phyloP scores from a whole-genome alignment of 64 coral and sea anemone genomes.

The Montipora sp. region DNA sequence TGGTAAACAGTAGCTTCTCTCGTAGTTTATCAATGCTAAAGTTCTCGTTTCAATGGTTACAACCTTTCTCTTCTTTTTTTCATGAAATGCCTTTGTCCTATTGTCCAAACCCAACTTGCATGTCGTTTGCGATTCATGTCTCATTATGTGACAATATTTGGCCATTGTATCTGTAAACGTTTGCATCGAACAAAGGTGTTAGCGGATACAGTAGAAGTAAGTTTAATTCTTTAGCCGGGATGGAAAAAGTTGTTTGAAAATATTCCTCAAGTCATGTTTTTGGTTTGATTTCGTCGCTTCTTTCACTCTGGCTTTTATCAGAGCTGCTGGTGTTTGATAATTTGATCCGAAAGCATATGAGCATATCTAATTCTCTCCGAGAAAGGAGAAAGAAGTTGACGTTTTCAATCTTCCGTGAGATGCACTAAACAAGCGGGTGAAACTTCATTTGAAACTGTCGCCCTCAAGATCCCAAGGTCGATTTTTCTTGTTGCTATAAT shows the following conservation, averaged over 20 bases:
- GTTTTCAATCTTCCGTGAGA: neutral
- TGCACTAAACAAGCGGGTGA: neutral
- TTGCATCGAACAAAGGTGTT: neutral
- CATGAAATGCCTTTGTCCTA: neutral
- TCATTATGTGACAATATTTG: constrained; percentile 23
- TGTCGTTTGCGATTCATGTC: neutral
- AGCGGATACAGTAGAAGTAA: neutral
- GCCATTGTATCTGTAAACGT: neutral
- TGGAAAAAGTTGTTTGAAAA: neutral
- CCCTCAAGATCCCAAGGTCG: neutral
- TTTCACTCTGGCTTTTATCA: neutral
- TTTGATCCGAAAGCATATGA: neutral
- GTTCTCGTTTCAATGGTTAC: neutral
- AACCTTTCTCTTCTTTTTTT: neutral
- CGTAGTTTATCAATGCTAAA: neutral
- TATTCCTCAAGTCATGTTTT: neutral
- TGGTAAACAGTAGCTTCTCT: neutral
- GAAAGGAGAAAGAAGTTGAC: neutral
- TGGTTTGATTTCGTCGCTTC: neutral
- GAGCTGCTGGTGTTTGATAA: neutral
- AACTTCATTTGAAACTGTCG: neutral
- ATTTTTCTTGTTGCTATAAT: neutral
- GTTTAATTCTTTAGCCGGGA: neutral
- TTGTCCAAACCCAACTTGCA: neutral
- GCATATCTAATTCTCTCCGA: neutral